Percentiles rank a stretch among this genome's conserved stretches.
Evolutionary conservation across 2,113 vertebrate species (phyloP).

Genomic region (Cricetomys ansorgei): DNA sequence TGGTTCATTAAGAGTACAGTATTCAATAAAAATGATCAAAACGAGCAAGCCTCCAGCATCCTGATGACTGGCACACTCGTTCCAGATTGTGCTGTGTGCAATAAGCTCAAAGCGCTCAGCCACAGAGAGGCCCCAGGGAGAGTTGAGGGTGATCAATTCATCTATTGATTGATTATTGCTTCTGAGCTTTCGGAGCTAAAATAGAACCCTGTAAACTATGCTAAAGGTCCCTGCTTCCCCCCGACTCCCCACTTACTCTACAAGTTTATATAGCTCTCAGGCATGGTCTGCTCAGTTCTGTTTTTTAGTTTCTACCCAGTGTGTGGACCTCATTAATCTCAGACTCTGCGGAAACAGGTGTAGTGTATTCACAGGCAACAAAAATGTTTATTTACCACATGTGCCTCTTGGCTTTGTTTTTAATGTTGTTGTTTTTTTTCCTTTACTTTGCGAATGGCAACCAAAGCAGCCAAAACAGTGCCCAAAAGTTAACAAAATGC

Average conservation of each 20-base stretch:
- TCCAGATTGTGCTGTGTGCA: neutral
- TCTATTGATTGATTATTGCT: neutral
- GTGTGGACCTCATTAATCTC: neutral
- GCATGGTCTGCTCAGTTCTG: neutral
- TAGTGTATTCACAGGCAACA: neutral
- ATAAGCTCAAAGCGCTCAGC: neutral
- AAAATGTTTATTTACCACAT: neutral
- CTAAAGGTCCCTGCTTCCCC: neutral
- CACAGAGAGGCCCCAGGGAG: neutral
- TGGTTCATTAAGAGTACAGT: neutral
- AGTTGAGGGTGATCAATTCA: neutral
- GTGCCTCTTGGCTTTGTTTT: neutral
- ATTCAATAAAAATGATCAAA: neutral
- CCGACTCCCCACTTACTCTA: neutral
- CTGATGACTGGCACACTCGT: neutral
- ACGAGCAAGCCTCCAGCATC: neutral
- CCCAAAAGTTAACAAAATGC: neutral
- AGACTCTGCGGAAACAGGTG: neutral
- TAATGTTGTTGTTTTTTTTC: neutral
- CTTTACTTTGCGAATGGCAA: neutral
- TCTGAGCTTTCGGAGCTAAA: slow-evolving; percentile 20
- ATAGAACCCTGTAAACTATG: neutral
- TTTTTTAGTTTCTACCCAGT: neutral
- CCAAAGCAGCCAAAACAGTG: neutral
- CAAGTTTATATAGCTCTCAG: neutral